Evolutionary conservation across 2,113 vertebrate genomes (phyloP).

Genomic region (Blennius ocellaris): DNA sequence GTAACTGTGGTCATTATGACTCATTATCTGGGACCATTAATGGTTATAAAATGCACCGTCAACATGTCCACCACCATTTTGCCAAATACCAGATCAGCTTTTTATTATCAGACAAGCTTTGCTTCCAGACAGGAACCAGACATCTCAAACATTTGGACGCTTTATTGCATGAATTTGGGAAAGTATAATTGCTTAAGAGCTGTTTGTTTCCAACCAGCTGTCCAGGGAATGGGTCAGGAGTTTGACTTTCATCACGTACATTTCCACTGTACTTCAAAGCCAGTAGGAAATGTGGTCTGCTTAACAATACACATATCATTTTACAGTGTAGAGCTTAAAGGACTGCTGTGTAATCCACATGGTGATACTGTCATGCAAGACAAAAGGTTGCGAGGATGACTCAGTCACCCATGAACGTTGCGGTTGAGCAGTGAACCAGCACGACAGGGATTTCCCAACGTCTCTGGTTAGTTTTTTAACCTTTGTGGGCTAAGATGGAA

Average conservation of each 20-base stretch:
- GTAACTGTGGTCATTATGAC: not conserved
- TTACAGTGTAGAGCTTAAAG: not conserved
- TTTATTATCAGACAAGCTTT: not conserved
- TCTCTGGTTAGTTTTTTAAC: not conserved
- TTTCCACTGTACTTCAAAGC: not conserved
- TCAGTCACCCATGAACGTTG: not conserved
- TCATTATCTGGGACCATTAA: not conserved
- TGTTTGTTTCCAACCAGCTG: conserved; percentile 19
- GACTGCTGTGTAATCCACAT: not conserved
- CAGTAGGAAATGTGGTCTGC: not conserved
- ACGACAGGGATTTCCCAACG: not conserved
- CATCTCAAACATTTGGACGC: conserved; percentile 10
- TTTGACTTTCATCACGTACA: conserved; percentile 2
- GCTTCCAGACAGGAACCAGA: not conserved
- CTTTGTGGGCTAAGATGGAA: not conserved
- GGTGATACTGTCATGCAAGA: not conserved
- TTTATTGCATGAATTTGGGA: not conserved
- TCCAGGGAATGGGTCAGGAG: conserved; percentile 4
- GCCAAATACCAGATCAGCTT: not conserved
- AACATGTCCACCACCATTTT: not conserved
- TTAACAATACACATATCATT: not conserved
- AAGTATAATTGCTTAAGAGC: conserved; percentile 2
- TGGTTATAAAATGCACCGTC: not conserved
- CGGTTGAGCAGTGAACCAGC: not conserved
- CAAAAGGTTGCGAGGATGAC: not conserved